Base-by-base conservation (phyloP, 2,113 vertebrate genomes). In the Bubo bubo region DNA sequence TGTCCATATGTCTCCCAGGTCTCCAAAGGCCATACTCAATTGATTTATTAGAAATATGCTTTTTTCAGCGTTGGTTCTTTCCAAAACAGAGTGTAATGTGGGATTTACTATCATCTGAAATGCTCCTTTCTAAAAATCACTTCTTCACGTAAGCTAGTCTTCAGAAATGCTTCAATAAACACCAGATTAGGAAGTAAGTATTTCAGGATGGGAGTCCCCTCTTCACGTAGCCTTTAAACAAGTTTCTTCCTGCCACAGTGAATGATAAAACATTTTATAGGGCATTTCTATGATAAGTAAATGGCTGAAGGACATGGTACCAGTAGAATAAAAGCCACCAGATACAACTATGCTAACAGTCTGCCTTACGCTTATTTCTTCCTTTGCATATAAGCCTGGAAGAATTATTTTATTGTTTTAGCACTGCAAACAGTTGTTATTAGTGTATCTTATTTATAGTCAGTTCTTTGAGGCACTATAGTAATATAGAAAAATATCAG, bases 1-100 rank as follows among this genome's bases (percentile, higher is more conserved):
- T 98, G 98, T 97, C 99, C 99, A 99, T 99, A 99, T 99, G 99
- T 98, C 99, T 98, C 95, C 98, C 92, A 96, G 98, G 98, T 98
- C 98, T 98, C 98, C 96, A 96, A 98, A 98, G 98, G 98, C 98
- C 96, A 91, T 96, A 81, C 94, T 97, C 96, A 98, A 99, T 99
- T 99, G 99, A 99, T 99, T 99, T 99, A 99, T 98, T 98, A 97
- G 97, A 98, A 98, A 98, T 93, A 75, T 93, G 98, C 98, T 98
- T 98, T 98, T 97, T 96, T 86, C 96, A 94, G 93, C 58, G 3
- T 67, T 91, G 92, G 86, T 83, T 94, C 91, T 90, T 95, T 91
- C 97, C 94, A 88, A 92, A 92, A 92, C 95, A 97, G 98, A 98
- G 87, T 60, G 81, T 84, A 94, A 86, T 63, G 86, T 92, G 96